Base-by-base conservation (phyloP, 2,797 vertebrate genomes). In the Natrix natrix region DNA sequence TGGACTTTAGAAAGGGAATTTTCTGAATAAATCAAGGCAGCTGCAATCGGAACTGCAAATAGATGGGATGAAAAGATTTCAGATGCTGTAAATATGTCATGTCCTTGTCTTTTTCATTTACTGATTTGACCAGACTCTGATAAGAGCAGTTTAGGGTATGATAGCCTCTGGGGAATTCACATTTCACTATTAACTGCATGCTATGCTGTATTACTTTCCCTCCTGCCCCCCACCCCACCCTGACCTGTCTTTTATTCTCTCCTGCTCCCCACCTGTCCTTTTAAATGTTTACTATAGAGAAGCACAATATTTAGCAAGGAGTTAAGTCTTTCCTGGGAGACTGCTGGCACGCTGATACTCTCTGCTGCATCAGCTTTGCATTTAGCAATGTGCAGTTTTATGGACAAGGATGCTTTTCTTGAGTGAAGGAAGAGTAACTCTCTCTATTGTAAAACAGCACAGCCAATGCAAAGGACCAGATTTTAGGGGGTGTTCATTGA, bases 381-480 rank as follows among this genome's bases (percentile, higher is more conserved):
- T 96, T 97, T 93, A 96, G 94, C 94, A 96, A 95, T 96, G 95
- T 74, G 22, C 93, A 89, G 92, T 96, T 95, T 91, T 94, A 90
- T 86, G 94, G 92, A 28, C 87, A 61, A 43, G 4, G 92, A 52
- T 95, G 92, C 55, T 92, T 96, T 89, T 20, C 89, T 92, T 92
- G 95, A 91, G 89, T 94, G 92, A 94, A 97, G 95, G 95, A 94
- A 96, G 69, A 1, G 87, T 93, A 92, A 88, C 88, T 91, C 89
- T 93, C 26, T 92, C 93, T 92, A 95, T 59, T 3, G 4, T n/a
- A 66, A 66, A 92, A 92, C 89, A 95, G 59, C 96, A 90, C 88
- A 86, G 52, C 43, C 92, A 94, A 95, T 74, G 56, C 88, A 57
- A 37, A 57, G 78, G 89, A 22, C 1, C 57, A 59, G 94, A 92